These are phyloP conservation scores for Crocuta crocuta DNA, from an alignment of 2,113 vertebrate species.

Conservation along the genomic window DNA sequence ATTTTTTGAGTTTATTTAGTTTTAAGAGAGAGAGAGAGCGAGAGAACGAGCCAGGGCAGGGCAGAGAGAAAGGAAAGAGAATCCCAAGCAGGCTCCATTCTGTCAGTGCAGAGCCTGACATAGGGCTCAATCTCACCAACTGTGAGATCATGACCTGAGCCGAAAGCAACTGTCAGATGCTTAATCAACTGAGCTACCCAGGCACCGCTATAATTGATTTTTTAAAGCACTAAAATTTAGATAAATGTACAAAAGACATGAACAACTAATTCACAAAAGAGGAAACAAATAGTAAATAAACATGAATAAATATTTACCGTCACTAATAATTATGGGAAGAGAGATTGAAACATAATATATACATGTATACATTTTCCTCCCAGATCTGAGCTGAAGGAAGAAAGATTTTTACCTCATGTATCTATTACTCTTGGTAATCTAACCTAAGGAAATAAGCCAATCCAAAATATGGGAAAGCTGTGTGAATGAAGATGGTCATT, in stretches of 20 bases:
- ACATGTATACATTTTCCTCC: background rate
- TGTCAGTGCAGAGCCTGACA: too few relatives aligned
- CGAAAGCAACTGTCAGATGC: too few relatives aligned
- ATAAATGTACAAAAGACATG: slow-evolving; percentile 15
- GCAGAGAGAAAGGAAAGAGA: too few relatives aligned
- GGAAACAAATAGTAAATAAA: background rate
- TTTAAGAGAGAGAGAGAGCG: too few relatives aligned
- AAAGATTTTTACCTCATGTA: slow-evolving; percentile 19
- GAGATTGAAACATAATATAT: slow-evolving; percentile 37
- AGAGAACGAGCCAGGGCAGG: too few relatives aligned
- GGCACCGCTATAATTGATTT: background rate
- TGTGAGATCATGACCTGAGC: too few relatives aligned
- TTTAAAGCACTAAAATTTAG: background rate
- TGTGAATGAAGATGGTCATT: background rate
- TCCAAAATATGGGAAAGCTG: background rate
- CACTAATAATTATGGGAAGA: background rate
- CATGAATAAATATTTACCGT: slow-evolving; percentile 37
- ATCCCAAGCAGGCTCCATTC: too few relatives aligned
- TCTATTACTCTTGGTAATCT: slow-evolving; percentile 25
- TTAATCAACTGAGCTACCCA: too few relatives aligned
- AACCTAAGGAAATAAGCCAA: slow-evolving; percentile 16
- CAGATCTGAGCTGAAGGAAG: slow-evolving; percentile 2
- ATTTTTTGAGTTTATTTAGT: background rate
- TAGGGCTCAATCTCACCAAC: too few relatives aligned
- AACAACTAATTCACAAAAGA: slow-evolving; percentile 2